Base-by-base conservation (phyloP, 2,888 invertebrate species). In the Calameuta filiformis region DNA sequence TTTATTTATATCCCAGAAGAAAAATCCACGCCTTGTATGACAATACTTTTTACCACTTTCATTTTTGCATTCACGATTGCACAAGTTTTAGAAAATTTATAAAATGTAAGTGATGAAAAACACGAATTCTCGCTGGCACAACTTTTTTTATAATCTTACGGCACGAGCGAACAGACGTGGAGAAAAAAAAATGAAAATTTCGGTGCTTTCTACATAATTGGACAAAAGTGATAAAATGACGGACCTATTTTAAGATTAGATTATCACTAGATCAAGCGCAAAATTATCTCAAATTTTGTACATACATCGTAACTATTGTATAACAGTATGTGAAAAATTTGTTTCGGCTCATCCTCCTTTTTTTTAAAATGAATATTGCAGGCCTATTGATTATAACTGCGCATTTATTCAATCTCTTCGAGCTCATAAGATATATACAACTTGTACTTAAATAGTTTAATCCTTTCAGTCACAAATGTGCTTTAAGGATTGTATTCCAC, bases 211-310 rank as follows among this genome's bases (percentile, higher is more conserved):
- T 81, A 80, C 79, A 79, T 79, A 81, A 78, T 76, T 37, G 69
- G 82, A 80, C 69, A 71, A 33, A 82, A 80, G 80, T 81, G 80
- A 84, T 84, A 83, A 75, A 40, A 77, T 78, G 75, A 71, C 77
- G 80, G 82, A 83, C 81, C 82, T 83, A 85, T 83, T 79, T 85
- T 81, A 81, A 85, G 79, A 82, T 76, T 85, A 85, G 80, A 76
- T 76, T 75, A 77, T 77, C 79, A 30, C 79, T 76, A 68, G 71
- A 40, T 71, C 75, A 34, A 34, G 73, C 23, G 35, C 35, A 15
- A 73, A 33, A 73, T 75, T 69, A 33, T 74, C 56, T 79, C 73
- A 37, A 73, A 35, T 68, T 79, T 35, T 81, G 79, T 82, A 79
- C 77, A 78, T 79, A 80, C 79, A 35, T 76, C 40, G 73, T 77